phyloP scores from a whole-genome alignment of 2,888 invertebrate genomes.

The Plutella xylostella region DNA sequence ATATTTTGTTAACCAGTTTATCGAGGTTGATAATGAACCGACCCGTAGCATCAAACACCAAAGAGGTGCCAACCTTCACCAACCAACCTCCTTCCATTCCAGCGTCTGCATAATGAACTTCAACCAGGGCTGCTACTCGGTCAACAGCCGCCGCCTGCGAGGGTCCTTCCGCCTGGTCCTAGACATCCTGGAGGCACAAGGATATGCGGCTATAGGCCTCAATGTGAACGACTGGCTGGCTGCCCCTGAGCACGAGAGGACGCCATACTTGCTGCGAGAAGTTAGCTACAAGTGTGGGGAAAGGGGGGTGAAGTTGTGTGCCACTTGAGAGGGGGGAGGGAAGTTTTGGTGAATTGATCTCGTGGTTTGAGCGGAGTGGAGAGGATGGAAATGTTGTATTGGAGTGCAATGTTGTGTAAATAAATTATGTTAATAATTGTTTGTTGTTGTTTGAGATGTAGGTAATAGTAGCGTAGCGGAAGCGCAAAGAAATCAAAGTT shows the following conservation, averaged over 20 bases:
- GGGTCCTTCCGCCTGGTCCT: slow-evolving; percentile 61
- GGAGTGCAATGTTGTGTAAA: background rate
- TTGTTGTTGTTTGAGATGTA: background rate
- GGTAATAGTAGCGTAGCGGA: no score
- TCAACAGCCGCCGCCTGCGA: slow-evolving; percentile 69
- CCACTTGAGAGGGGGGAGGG: slow-evolving; percentile 26
- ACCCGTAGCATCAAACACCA: no score
- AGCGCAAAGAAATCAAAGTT: no score
- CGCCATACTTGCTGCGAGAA: slow-evolving; percentile 73
- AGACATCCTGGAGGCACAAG: slow-evolving; percentile 67
- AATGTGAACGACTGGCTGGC: slow-evolving; percentile 62
- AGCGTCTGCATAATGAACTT: slow-evolving; percentile 71
- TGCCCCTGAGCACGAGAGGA: slow-evolving; percentile 68
- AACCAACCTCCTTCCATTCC: no score
- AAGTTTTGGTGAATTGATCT: background rate
- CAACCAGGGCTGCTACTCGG: slow-evolving; percentile 63
- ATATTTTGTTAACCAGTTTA: no score
- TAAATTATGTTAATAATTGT: background rate
- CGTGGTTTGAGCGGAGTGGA: background rate
- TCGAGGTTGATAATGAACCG: no score
- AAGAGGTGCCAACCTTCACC: no score
- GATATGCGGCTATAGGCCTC: slow-evolving; percentile 67
- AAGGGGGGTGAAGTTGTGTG: slow-evolving; percentile 46
- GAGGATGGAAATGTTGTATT: background rate
- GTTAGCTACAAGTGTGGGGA: slow-evolving; percentile 56